Conservation (phyloP, 1,140 invertebrate genomes). For the Drosophila funebris region DNA sequence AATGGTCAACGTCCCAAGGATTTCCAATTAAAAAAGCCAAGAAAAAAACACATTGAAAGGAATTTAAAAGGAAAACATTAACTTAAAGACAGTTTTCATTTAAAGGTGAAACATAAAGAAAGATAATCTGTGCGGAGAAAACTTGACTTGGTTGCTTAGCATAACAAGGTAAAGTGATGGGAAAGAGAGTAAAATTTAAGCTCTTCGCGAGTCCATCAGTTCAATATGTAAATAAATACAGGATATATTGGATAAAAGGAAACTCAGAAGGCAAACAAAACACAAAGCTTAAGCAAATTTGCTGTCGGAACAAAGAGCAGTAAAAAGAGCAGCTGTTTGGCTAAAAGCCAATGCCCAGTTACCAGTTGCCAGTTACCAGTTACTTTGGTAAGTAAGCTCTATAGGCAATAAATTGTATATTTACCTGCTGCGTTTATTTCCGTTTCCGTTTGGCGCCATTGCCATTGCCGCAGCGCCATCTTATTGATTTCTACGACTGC, state of each 20-base stretch:
- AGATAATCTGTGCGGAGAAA: no score
- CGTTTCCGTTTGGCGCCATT: conserved; percentile 17
- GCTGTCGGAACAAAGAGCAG: neutral
- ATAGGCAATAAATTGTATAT: conserved; percentile 21
- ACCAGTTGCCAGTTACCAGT: neutral
- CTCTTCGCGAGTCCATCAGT: no score
- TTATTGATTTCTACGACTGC: conserved; percentile 47
- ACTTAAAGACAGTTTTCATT: neutral
- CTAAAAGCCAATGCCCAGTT: neutral
- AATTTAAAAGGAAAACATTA: neutral
- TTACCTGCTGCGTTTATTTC: conserved; percentile 42
- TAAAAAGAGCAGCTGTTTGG: conserved; percentile 2
- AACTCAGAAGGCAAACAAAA: neutral
- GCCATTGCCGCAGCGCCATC: neutral
- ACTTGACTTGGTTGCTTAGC: no score
- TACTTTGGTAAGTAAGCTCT: neutral
- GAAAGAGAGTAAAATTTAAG: no score
- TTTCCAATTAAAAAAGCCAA: neutral
- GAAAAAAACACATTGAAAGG: no score
- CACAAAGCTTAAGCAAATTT: neutral
- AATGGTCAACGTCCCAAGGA: neutral
- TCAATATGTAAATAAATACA: no score
- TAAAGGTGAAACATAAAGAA: neutral
- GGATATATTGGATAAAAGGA: neutral
- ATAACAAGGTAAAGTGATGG: no score